Percentiles rank a stretch among this genome's conserved stretches.
Evolutionary conservation across 2,888 invertebrate genomes (phyloP).

Genomic region (Diarsia mendica): DNA sequence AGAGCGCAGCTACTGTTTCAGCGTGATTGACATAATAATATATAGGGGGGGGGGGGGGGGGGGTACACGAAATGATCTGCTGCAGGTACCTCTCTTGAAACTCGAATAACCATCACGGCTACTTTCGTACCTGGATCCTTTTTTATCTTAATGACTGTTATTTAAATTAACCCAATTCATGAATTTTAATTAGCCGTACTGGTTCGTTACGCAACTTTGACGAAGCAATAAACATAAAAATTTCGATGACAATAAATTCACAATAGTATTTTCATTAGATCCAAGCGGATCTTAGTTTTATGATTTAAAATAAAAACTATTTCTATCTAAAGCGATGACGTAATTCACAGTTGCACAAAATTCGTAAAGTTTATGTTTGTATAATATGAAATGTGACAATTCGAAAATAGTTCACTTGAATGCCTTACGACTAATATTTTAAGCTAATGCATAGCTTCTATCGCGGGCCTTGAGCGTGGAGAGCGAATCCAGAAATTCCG

Average conservation of each 20-base stretch:
- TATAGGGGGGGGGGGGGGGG: too few species aligned
- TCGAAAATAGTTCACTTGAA: background rate
- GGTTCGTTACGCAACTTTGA: conserved; percentile 12
- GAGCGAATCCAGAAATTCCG: too few species aligned
- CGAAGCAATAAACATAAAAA: background rate
- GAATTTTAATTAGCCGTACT: conserved; percentile 26
- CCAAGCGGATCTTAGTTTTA: conserved; percentile 34
- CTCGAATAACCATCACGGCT: background rate
- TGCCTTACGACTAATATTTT: background rate
- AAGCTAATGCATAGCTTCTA: too few species aligned
- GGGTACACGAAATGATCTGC: too few species aligned
- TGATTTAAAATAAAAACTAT: background rate
- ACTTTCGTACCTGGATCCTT: background rate
- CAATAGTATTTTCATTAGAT: background rate
- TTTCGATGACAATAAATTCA: conserved; percentile 9
- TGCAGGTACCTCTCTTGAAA: too few species aligned
- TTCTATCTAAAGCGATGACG: conserved; percentile 20
- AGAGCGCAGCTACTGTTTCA: background rate
- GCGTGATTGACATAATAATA: background rate
- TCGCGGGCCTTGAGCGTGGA: too few species aligned
- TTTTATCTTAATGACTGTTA: conserved; percentile 5
- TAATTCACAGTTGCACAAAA: background rate
- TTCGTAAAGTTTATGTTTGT: background rate
- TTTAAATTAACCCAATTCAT: conserved; percentile 6
- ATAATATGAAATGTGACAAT: background rate